A percentile compares a stretch with the other conserved stretches of the same genome.
Conservation (phyloP, 2,113 vertebrate species). For the Perca flavescens region DNA sequence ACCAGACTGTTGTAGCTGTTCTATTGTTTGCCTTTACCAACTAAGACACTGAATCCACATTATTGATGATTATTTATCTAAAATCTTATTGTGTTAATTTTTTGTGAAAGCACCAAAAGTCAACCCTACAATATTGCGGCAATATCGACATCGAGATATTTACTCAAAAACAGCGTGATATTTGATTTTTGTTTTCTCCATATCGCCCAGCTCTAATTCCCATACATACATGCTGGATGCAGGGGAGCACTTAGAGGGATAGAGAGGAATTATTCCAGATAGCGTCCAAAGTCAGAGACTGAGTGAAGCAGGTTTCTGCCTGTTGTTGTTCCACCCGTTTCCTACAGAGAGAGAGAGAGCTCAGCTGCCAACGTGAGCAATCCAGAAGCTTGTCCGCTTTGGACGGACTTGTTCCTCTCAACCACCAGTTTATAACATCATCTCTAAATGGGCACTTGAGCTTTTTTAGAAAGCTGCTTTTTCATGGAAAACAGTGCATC, state of each 20-base stretch:
- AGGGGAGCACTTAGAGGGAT: conserved; percentile 15
- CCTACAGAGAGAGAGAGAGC: neutral
- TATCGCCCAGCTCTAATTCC: too few relatives aligned
- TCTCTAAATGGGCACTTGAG: neutral
- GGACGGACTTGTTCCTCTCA: neutral
- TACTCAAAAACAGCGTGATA: too few relatives aligned
- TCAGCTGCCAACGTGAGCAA: neutral
- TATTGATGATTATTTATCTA: too few relatives aligned
- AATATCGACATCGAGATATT: too few relatives aligned
- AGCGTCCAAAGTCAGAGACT: neutral
- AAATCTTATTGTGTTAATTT: too few relatives aligned
- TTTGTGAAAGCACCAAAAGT: too few relatives aligned
- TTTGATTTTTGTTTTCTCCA: too few relatives aligned
- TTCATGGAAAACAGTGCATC: neutral
- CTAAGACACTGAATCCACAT: too few relatives aligned
- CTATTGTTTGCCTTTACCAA: too few relatives aligned
- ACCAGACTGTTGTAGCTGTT: too few relatives aligned
- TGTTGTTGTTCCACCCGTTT: neutral
- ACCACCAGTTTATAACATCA: neutral
- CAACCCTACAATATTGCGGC: too few relatives aligned
- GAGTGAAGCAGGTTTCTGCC: neutral
- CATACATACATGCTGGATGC: conserved; percentile 1
- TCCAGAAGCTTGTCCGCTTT: neutral
- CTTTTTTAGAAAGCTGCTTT: neutral
- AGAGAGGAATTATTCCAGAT: conserved; percentile 18